Conservation (phyloP, 2,113 vertebrate species). For the Gadus macrocephalus region DNA sequence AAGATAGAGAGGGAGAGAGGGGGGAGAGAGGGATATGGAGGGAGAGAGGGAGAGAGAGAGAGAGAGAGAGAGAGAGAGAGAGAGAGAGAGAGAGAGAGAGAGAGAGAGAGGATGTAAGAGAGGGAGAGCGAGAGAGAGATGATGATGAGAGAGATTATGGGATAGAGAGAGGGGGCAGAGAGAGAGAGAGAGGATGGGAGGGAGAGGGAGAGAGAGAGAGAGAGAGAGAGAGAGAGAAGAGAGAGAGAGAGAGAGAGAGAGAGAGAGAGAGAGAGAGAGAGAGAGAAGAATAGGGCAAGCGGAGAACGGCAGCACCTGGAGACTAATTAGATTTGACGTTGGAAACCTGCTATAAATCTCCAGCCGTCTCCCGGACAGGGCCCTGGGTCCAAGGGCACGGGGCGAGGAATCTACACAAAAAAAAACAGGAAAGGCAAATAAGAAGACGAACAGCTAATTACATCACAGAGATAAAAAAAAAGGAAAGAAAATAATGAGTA, state of each 20-base stretch:
- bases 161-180: no score
- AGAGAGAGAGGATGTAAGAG: no score
- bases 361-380: conserved; percentile 8
- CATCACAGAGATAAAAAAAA: not conserved
- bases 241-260: not conserved
- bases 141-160: no score
- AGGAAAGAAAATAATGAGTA: not conserved
- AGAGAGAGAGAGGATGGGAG: not conserved
- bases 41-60: no score
- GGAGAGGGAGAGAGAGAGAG: not conserved
- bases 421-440: conserved; percentile 13
- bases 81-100: no score
- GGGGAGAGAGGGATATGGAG: no score
- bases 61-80: no score
- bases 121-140: not conserved
- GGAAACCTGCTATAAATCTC: conserved; percentile 57
- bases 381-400: conserved; percentile 22
- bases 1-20: not conserved
- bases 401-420: no score
- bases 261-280: not conserved
- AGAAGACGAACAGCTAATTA: not conserved
- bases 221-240: not conserved
- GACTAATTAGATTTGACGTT: conserved; percentile 61
- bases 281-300: no score
- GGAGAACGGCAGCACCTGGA: conserved; percentile 22